These are phyloP conservation scores for Hirtodrosophila duncani DNA, from an alignment of 2,888 invertebrate genomes.

Conservation along the genomic window DNA sequence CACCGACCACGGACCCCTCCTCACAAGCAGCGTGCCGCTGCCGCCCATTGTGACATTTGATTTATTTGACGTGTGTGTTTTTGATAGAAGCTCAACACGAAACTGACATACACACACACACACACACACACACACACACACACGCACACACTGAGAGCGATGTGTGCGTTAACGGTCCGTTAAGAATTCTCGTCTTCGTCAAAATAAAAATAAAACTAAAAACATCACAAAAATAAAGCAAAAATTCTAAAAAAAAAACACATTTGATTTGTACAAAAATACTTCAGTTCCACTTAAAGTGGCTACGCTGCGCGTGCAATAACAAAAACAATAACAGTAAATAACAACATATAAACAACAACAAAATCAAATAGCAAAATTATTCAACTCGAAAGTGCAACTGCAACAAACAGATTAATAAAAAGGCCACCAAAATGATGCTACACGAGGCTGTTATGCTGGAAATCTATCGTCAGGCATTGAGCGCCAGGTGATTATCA, in stretches of 20 bases:
- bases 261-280: conserved; percentile 41
- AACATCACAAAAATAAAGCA: too few species aligned
- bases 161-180: too few species aligned
- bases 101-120: conserved; percentile 61
- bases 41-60: conserved; percentile 74
- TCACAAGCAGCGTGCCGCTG: conserved; percentile 2
- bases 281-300: too few species aligned
- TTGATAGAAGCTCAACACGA: conserved; percentile 75
- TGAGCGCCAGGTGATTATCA: conserved; percentile 77
- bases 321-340: conserved; percentile 10
- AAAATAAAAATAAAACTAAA: conserved; percentile 20
- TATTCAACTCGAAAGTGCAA: too few species aligned
- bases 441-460: conserved; percentile 79
- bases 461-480: conserved; percentile 79
- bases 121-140: conserved; percentile 16
- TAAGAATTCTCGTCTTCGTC: conserved; percentile 41
- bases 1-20: neutral
- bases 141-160: conserved; percentile 27
- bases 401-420: too few species aligned
- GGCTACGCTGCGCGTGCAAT: conserved; percentile 5
- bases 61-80: conserved; percentile 77
- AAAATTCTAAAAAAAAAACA: conserved; percentile 56
- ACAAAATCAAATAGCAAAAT: too few species aligned
- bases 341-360: too few species aligned
- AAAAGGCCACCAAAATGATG: conserved; percentile 79